Base-by-base conservation (phyloP, 2,888 invertebrate species). In the Magallana nippona region DNA sequence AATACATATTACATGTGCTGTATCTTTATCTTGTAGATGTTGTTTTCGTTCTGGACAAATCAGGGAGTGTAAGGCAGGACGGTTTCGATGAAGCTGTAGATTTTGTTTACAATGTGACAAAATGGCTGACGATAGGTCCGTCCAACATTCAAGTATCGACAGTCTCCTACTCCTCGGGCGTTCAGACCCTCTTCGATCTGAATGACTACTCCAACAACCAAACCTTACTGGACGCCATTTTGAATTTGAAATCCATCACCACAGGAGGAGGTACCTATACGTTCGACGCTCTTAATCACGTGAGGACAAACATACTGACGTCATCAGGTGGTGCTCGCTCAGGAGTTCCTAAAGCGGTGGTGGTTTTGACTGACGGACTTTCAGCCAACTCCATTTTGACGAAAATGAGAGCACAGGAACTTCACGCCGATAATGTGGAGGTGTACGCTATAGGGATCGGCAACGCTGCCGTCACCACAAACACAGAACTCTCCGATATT, bases 121-220 rank as follows among this genome's bases (percentile, higher is more conserved):
- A 85, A 83, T 85, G 85, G 85, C 79, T 85, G 77, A 85, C 83
- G 8, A 85, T 85, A 17, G 85, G 85, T 1, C 79, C 85, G n/a
- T 83, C 83, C n/a, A 56, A 85, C 15, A 82, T 85, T 15, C 83
- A 60, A 19, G 60, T 85, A 2, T 85, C 85, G n/a, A 79, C 83
- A 2, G 62, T 85, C 8, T 79, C 85, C 3, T 85, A 80, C 56
- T 78, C 82, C 44, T 58, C 58, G 11, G 56, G n/a, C 10, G 57
- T 79, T 10, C 32, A 19, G 8, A 80, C 82, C 77, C 77, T 77
- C 5, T 83, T 85, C 44, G 79, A 82, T 27, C 71, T 85, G 19
- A 55, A 79, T 44, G 58, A 81, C 17, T 82, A 83, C 79, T 44
- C 82, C 2, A 27, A 58, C 11, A 82, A 83, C 3, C 55, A 71